Evolutionary conservation across 1,140 invertebrate genomes (phyloP).

Genomic region (Drosophila bocqueti): DNA sequence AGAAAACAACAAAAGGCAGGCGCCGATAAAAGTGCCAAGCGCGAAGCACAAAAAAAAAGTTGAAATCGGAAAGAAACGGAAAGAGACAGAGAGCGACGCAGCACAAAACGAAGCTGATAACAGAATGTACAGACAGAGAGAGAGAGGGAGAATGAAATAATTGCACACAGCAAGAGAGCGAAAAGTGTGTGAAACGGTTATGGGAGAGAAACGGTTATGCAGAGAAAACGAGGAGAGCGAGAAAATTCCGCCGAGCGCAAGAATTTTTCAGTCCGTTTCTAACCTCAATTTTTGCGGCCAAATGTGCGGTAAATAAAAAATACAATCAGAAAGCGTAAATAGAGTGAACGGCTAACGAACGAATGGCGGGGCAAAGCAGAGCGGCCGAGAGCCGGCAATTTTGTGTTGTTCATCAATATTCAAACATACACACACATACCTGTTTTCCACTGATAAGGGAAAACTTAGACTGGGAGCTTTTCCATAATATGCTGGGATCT

Average conservation of each 20-base stretch:
- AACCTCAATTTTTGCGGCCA: constrained; percentile 58
- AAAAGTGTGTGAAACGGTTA: constrained; percentile 79
- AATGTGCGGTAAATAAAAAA: constrained; percentile 61
- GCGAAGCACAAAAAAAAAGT: constrained; percentile 57
- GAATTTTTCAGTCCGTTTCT: constrained; percentile 46
- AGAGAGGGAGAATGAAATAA: constrained; percentile 27
- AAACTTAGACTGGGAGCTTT: constrained; percentile 9
- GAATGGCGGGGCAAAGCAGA: constrained; percentile 12
- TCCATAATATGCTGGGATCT: constrained; percentile 32
- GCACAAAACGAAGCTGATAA: constrained; percentile 59
- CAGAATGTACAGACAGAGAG: constrained; percentile 41
- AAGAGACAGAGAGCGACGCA: constrained; percentile 41
- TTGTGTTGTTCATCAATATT: constrained; percentile 52
- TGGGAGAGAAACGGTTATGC: constrained; percentile 50
- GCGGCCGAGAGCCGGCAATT: constrained; percentile 38
- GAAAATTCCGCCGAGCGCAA: constrained; percentile 29
- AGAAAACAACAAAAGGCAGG: constrained; percentile 75
- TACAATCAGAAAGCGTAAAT: constrained; percentile 33
- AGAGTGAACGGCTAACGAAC: constrained; percentile 21
- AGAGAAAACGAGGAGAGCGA: constrained; percentile 15
- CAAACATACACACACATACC: constrained; percentile 2
- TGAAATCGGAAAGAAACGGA: constrained; percentile 52
- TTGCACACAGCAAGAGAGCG: constrained; percentile 41
- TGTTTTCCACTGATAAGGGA: constrained; percentile 41
- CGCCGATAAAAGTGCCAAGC: constrained; percentile 51